A percentile compares a stretch with the other conserved stretches of the same genome.
These are phyloP conservation scores for Dorcus parallelipipedus DNA, from an alignment of 2,888 invertebrate species.

Conservation along the genomic window DNA sequence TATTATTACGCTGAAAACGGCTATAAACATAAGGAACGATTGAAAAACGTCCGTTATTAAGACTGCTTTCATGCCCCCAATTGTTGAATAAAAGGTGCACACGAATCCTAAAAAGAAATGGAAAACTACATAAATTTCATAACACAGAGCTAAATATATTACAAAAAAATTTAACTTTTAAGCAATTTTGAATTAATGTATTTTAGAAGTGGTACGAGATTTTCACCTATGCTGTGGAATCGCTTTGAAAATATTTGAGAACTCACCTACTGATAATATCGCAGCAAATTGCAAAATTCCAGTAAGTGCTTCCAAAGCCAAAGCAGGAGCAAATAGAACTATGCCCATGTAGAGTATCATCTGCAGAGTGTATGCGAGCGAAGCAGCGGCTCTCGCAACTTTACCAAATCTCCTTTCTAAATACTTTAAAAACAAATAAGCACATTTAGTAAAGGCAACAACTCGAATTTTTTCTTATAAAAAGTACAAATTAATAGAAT, in stretches of 20 bases:
- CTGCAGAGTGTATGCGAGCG: constrained; percentile 81
- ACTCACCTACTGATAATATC: constrained; percentile 64
- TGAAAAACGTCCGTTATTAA: constrained; percentile 84
- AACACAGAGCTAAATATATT: no score
- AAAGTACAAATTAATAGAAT: no score
- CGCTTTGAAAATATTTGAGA: constrained; percentile 32
- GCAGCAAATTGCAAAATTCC: constrained; percentile 70
- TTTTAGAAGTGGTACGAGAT: no score
- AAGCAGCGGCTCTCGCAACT: constrained; percentile 70
- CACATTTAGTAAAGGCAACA: not conserved
- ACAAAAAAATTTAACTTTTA: no score
- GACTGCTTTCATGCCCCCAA: constrained; percentile 91
- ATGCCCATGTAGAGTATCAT: constrained; percentile 89
- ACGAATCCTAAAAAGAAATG: constrained; percentile 54
- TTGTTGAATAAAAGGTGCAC: constrained; percentile 82
- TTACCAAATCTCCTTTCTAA: constrained; percentile 83
- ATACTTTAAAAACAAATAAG: constrained; percentile 59
- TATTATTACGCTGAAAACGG: constrained; percentile 75
- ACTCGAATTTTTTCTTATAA: no score
- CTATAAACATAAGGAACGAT: constrained; percentile 79
- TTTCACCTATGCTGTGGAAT: not conserved
- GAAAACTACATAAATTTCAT: not conserved
- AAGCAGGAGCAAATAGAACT: constrained; percentile 88
- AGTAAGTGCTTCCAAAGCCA: constrained; percentile 84
- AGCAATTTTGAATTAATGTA: no score